A percentile compares a stretch with the other conserved stretches of the same genome.
Conservation (phyloP, 2,888 invertebrate species). For the Hipparchia sbordonii region DNA sequence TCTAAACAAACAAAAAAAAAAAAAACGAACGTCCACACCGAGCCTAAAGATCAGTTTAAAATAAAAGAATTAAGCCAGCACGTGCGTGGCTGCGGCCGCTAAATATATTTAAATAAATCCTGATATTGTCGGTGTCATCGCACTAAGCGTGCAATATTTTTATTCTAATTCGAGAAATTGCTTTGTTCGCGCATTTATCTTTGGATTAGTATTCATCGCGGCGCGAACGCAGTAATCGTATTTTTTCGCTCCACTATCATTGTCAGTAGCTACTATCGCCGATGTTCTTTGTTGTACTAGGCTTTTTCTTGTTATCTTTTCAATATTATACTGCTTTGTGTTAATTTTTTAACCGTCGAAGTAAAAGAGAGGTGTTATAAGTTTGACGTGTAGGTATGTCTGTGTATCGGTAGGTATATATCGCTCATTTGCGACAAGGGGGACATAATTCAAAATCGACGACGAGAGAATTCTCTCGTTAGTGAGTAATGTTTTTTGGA, state of each 20-base stretch:
- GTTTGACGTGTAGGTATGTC: too few species aligned
- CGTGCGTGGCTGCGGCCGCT: slow-evolving; percentile 38
- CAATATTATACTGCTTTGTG: too few species aligned
- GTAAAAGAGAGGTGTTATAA: too few species aligned
- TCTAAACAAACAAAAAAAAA: neutral
- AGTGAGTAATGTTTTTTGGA: too few species aligned
- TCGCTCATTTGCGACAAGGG: too few species aligned
- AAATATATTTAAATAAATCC: slow-evolving; percentile 31
- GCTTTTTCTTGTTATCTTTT: slow-evolving; percentile 14
- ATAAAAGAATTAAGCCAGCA: slow-evolving; percentile 39
- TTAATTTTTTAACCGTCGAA: too few species aligned
- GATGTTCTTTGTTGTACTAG: neutral
- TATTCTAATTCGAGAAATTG: slow-evolving; percentile 37
- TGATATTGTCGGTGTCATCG: slow-evolving; percentile 41
- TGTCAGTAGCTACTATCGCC: neutral
- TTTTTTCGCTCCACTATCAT: slow-evolving; percentile 25
- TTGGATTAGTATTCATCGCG: slow-evolving; percentile 32
- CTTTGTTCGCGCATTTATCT: slow-evolving; percentile 39
- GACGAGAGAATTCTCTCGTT: too few species aligned
- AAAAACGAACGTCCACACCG: neutral
- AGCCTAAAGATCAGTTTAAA: slow-evolving; percentile 1
- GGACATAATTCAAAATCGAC: too few species aligned
- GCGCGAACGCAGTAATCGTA: slow-evolving; percentile 28
- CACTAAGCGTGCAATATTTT: slow-evolving; percentile 32
- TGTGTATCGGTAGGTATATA: too few species aligned